Conservation (phyloP, 2,888 invertebrate species). For the Melanophora roralis region DNA sequence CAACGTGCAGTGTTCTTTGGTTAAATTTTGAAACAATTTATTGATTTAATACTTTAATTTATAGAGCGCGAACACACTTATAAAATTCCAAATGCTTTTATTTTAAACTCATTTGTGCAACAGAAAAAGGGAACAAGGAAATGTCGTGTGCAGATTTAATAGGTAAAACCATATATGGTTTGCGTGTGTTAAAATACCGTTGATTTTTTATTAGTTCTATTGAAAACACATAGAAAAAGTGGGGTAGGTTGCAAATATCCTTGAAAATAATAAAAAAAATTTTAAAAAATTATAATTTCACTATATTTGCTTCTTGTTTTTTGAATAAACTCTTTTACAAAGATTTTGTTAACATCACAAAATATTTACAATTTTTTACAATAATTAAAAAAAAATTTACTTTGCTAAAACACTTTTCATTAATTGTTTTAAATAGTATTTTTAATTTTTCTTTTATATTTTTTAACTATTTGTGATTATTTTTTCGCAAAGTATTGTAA, state of each 20-base stretch:
- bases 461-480: background rate
- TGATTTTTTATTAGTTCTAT: slow-evolving; percentile 43
- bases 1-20: slow-evolving; percentile 23
- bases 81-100: background rate
- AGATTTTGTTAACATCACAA: no score
- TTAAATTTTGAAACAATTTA: slow-evolving; percentile 20
- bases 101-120: background rate
- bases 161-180: background rate
- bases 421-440: background rate
- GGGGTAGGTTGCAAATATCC: slow-evolving; percentile 63
- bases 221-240: slow-evolving; percentile 46
- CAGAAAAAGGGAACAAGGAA: no score
- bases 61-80: background rate
- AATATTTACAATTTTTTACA: no score
- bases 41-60: slow-evolving; percentile 52
- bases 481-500: background rate
- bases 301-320: no score
- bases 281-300: background rate
- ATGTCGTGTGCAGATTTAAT: no score
- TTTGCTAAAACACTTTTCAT: background rate
- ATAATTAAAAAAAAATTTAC: no score
- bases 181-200: slow-evolving; percentile 40
- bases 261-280: slow-evolving; percentile 51
- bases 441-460: background rate
- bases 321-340: no score